phyloP scores from a whole-genome alignment of 2,888 invertebrate genomes.

The Platycnemis pennipes region DNA sequence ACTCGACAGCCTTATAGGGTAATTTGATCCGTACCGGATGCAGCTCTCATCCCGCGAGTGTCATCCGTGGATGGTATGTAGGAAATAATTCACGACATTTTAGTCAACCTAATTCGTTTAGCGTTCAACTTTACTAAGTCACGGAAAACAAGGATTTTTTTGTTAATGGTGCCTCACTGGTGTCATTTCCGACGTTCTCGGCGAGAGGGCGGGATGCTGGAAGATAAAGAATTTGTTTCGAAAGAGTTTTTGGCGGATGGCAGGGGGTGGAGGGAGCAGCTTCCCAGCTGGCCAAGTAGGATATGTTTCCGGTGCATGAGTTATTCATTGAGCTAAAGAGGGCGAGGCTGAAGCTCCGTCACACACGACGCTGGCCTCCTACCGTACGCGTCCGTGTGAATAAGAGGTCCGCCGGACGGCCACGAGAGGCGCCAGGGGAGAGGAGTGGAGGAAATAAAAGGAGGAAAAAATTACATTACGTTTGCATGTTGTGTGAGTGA shows the following conservation, averaged over 20 bases:
- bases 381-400: background rate
- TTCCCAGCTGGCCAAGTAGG: background rate
- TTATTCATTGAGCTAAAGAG: constrained; percentile 46
- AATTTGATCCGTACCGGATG: no score
- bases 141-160: background rate
- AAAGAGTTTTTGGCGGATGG: background rate
- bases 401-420: background rate
- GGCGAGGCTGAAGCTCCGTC: background rate
- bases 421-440: background rate
- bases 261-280: background rate
- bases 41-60: no score
- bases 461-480: background rate
- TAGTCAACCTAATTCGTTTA: background rate
- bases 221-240: background rate
- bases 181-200: background rate
- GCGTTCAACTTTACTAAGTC: background rate
- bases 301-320: constrained; percentile 38
- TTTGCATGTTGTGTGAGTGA: background rate
- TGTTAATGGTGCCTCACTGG: background rate
- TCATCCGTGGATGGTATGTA: no score
- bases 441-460: background rate
- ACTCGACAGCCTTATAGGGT: no score
- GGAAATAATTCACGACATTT: background rate
- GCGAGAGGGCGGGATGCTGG: background rate
- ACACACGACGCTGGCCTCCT: background rate